phyloP scores from a whole-genome alignment of 2,113 vertebrate genomes.

The human (Homo sapiens) region DNA sequence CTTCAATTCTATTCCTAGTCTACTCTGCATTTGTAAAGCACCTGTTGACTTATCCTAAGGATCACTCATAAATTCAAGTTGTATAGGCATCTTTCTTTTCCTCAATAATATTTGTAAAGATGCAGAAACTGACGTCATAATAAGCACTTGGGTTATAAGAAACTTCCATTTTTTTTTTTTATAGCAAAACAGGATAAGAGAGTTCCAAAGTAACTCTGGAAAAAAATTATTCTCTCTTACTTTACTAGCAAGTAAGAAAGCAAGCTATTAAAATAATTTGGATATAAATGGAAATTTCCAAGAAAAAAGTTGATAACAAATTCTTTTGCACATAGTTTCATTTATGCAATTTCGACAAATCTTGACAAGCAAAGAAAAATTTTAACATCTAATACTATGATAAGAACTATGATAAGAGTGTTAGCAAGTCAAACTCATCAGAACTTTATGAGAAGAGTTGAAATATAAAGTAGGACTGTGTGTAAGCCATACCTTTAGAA shows the following conservation, averaged over 20 bases:
- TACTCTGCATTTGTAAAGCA: constrained; percentile 36
- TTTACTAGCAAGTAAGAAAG: not conserved
- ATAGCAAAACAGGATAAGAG: not conserved
- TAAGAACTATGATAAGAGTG: not conserved
- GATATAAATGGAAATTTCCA: not conserved
- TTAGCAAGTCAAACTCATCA: not conserved
- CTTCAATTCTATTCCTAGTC: constrained; percentile 12
- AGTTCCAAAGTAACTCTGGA: not conserved
- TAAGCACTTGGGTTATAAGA: not conserved
- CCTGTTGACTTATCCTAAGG: not conserved
- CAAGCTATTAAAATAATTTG: not conserved
- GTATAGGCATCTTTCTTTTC: not conserved
- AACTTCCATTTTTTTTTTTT: not conserved
- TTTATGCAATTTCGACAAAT: not conserved
- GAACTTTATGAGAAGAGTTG: not conserved
- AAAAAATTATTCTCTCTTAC: not conserved
- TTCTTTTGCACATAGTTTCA: not conserved
- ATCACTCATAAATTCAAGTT: not conserved
- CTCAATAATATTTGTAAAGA: not conserved
- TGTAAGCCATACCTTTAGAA: constrained; percentile 56
- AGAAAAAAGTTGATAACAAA: not conserved
- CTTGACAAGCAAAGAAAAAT: not conserved
- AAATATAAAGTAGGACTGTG: not conserved
- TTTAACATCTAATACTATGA: not conserved
- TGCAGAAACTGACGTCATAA: not conserved